phyloP scores from a whole-genome alignment of 2,797 vertebrate genomes.

The Sparus aurata region DNA sequence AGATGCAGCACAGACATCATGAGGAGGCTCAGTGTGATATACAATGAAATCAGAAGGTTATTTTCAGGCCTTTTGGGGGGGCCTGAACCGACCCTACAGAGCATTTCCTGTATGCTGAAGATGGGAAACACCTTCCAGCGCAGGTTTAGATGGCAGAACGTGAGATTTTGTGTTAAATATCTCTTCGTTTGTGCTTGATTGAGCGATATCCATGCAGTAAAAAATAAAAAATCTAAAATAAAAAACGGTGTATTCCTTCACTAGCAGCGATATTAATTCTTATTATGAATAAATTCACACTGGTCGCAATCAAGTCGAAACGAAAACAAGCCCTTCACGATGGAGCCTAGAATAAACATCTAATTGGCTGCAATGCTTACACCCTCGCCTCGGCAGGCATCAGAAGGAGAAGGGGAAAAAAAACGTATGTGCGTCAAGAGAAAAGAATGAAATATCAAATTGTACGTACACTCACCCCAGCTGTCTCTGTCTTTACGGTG shows the following conservation, averaged over 20 bases:
- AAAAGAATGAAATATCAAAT: constrained; percentile 47
- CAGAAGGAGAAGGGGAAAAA: not conserved
- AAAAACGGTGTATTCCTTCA: not conserved
- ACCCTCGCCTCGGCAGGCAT: constrained; percentile 49
- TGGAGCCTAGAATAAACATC: constrained; percentile 45
- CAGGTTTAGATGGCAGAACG: not conserved
- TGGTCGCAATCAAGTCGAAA: not conserved
- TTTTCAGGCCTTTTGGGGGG: constrained; percentile 32
- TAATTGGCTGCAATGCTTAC: constrained; percentile 59
- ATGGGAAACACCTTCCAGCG: not conserved
- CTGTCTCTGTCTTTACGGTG: constrained; percentile 90
- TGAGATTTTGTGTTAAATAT: not conserved
- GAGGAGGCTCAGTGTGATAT: constrained; percentile 34
- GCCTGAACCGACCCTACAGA: constrained; percentile 5
- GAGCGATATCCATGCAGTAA: constrained; percentile 16
- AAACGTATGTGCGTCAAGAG: constrained; percentile 42
- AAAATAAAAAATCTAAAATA: not conserved
- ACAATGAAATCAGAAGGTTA: constrained; percentile 35
- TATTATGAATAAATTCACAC: constrained; percentile 1
- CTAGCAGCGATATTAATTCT: not conserved
- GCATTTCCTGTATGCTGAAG: constrained; percentile 18
- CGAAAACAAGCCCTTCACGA: constrained; percentile 35
- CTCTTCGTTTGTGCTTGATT: constrained; percentile 7
- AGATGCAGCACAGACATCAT: constrained; percentile 39
- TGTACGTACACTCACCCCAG: constrained; percentile 89